Conservation (phyloP, 2,888 invertebrate species). For the Megamerina dolium region DNA sequence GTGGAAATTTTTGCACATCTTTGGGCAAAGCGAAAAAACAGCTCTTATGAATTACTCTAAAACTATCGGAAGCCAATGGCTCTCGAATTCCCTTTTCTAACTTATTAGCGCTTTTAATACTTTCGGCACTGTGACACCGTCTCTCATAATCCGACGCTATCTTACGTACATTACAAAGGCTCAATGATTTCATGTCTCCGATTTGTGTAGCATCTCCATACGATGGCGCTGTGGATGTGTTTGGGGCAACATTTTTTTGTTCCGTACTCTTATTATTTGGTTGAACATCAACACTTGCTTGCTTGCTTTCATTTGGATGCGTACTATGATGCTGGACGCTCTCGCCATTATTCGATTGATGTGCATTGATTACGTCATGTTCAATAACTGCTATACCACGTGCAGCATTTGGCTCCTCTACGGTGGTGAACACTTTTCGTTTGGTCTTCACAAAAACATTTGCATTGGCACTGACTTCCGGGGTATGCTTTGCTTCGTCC, state of each 20-base stretch:
- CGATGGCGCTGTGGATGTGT: constrained; percentile 8
- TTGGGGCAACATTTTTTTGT: constrained; percentile 7
- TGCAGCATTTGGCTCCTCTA: constrained; percentile 47
- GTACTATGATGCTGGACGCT: background rate
- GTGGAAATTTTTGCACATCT: constrained; percentile 6
- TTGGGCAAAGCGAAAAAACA: constrained; percentile 3
- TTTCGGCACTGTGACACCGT: constrained; percentile 31
- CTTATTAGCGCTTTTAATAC: constrained; percentile 3
- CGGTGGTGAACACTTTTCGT: constrained; percentile 71
- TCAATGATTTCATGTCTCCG: constrained; percentile 33
- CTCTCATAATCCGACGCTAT: constrained; percentile 20
- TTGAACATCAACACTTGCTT: background rate
- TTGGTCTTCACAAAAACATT: constrained; percentile 76
- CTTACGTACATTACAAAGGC: constrained; percentile 28
- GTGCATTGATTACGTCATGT: constrained; percentile 27
- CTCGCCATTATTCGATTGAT: constrained; percentile 11
- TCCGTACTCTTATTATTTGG: background rate
- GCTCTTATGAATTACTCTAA: constrained; percentile 29
- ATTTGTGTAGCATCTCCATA: constrained; percentile 14
- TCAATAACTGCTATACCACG: constrained; percentile 38
- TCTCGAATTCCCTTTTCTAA: constrained; percentile 23
- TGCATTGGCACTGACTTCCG: constrained; percentile 33
- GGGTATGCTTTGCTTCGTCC: constrained; percentile 4
- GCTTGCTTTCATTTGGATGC: background rate
- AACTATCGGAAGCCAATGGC: constrained; percentile 43